Base-by-base conservation (phyloP, 2,888 invertebrate species). In the Busseola fusca region DNA sequence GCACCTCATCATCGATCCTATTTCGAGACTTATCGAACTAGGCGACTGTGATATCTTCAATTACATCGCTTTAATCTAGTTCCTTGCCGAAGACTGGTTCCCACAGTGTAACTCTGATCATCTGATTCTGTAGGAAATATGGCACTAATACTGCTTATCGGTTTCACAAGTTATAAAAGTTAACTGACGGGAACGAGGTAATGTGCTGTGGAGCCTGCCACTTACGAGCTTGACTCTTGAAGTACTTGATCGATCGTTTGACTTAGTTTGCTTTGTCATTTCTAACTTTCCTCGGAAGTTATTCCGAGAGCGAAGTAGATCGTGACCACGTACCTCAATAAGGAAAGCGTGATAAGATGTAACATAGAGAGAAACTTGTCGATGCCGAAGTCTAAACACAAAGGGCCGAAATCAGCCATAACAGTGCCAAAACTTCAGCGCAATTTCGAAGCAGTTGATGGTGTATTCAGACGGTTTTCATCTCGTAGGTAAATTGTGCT, bases 1-100 rank as follows among this genome's bases (percentile, higher is more conserved):
- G 83, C 84, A 86, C 86, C 86, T 83, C 84, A 85, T 86, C 84
- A 85, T 86, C 82, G 85, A 87, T 87, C 87, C 85, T 82, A 88
- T 87, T 91, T 82, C 74, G 73, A 86, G 63, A 85, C 79, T 86
- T 85, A 88, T 89, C 84, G 68, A 72, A 74, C 63, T 67, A 76
- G 58, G 54, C 68, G 74, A 69, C 74, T 75, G 48, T 73, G 63
- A 75, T 79, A 80, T 79, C 78, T 76, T 56, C 71, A 74, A 76
- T 80, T 76, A 76, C 68, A 84, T 82, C 72, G 57, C 37, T 63
- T 74, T 70, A 76, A 80, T 70, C 65, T 40, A 69, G 58, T 64
- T 77, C 60, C 62, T 64, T 58, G 63, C 7, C n/a, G 27, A 52
- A 50, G 34, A 67, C 78, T 74, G 37, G 34, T 71, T 76, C 72